Conservation (phyloP, 1,140 invertebrate genomes). For the Zaprionus taronus region DNA sequence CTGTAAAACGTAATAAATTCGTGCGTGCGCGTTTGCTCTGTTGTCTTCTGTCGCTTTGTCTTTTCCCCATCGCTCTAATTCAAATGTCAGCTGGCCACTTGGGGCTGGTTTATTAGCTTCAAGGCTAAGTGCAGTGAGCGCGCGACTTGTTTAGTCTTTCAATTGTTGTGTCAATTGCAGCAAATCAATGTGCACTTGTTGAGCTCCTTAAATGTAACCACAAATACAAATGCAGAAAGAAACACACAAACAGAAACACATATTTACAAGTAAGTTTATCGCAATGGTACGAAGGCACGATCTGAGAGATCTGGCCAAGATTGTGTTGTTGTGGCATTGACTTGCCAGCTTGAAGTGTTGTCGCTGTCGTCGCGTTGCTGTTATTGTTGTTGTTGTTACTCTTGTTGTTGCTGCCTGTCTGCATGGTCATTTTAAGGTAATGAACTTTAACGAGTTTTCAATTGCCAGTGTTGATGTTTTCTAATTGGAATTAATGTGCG, state of each 20-base stretch:
- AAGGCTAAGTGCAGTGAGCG: constrained; percentile 60
- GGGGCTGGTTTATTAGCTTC: constrained; percentile 62
- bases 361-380: constrained; percentile 19
- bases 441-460: constrained; percentile 82
- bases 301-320: constrained; percentile 35
- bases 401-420: constrained; percentile 45
- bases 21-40: neutral
- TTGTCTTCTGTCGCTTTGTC: neutral
- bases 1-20: neutral
- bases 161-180: constrained; percentile 68
- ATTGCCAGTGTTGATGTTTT: constrained; percentile 74
- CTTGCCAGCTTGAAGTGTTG: constrained; percentile 21
- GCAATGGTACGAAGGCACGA: constrained; percentile 25
- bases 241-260: neutral
- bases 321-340: constrained; percentile 41
- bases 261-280: constrained; percentile 6
- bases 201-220: constrained; percentile 55
- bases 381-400: constrained; percentile 24
- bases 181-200: constrained; percentile 60
- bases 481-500: constrained; percentile 79
- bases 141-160: constrained; percentile 42
- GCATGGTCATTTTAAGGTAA: constrained; percentile 69
- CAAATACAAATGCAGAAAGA: constrained; percentile 1
- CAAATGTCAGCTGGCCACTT: constrained; percentile 53
- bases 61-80: constrained; percentile 11